phyloP scores from a whole-genome alignment of 2,113 vertebrate genomes.

The Sapajus apella region DNA sequence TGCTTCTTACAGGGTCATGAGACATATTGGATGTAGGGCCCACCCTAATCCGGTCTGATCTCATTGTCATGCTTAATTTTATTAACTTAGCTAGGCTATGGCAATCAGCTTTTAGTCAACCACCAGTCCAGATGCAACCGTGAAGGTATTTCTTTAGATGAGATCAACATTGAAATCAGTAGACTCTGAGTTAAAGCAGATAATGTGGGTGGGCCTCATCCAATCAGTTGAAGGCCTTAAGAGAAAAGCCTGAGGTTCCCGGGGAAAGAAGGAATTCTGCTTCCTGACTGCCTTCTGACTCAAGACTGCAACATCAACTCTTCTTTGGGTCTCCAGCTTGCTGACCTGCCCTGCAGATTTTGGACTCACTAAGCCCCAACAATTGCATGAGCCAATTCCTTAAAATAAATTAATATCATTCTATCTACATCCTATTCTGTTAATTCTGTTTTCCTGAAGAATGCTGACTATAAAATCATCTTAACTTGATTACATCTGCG shows the following conservation, averaged over 20 bases:
- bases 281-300: neutral
- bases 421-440: neutral
- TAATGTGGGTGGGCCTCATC: neutral
- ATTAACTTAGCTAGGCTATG: neutral
- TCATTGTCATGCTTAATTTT: neutral
- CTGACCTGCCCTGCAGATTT: neutral
- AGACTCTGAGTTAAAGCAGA: neutral
- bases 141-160: neutral
- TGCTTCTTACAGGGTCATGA: neutral
- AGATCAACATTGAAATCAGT: neutral
- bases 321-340: neutral
- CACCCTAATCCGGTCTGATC: neutral
- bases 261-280: neutral
- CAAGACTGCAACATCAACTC: neutral
- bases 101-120: neutral
- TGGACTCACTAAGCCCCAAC: neutral
- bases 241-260: neutral
- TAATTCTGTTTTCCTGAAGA: neutral
- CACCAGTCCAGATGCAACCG: neutral
- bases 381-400: neutral
- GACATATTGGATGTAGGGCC: neutral
- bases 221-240: neutral
- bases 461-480: neutral
- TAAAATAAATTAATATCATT: neutral
- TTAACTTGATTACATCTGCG: neutral